Base-by-base conservation (phyloP, 2,797 vertebrate genomes). In the Steatocranus sp. region DNA sequence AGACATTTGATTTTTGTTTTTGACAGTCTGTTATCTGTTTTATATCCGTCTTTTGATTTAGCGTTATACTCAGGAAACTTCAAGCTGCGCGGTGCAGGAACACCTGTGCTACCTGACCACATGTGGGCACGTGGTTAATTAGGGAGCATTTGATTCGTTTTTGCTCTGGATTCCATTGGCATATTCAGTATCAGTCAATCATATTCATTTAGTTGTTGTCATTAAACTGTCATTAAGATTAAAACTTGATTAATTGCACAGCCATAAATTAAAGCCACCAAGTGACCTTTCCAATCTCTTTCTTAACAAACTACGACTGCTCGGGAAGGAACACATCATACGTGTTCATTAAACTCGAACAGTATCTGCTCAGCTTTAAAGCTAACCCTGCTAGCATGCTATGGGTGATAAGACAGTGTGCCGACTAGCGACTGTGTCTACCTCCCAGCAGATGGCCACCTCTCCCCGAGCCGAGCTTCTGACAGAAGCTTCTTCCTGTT, bases 1-100 rank as follows among this genome's bases (percentile, higher is more conserved):
- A 38, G 34, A 66, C 61, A 6, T 66, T 41, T 66, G 34, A 66
- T 9, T 66, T 66, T 15, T 66, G 61, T 6, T 66, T 66, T 66
- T 15, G 58, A 63, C 58, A 63, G 58, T 63, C 58, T 63, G 32
- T 63, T 36, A 63, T 36, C 4, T 2, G 32, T 14, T 12, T 38
- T 38, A 14, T 63, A 5, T 4, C 0, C 0, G 3, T 9, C 61
- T 66, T 66, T 66, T 38, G 20, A 66, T 38, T 38, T 23, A 66
- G 61, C 4, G 10, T 61, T 34, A 34, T 2, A 61, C 30, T 0
- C 30, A 38, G 12, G 34, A 66, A 66, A 66, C 61, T 63, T 38
- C 58, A 38, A 38, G 61, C 34, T 1, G 61, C 1, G 2, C n/a
- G 0, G n/a, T 20, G 34, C 18, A 63, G n/a, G 0, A 63, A 63